These are phyloP conservation scores for Petaurus breviceps DNA, from an alignment of 2,113 vertebrate genomes.

Conservation along the genomic window DNA sequence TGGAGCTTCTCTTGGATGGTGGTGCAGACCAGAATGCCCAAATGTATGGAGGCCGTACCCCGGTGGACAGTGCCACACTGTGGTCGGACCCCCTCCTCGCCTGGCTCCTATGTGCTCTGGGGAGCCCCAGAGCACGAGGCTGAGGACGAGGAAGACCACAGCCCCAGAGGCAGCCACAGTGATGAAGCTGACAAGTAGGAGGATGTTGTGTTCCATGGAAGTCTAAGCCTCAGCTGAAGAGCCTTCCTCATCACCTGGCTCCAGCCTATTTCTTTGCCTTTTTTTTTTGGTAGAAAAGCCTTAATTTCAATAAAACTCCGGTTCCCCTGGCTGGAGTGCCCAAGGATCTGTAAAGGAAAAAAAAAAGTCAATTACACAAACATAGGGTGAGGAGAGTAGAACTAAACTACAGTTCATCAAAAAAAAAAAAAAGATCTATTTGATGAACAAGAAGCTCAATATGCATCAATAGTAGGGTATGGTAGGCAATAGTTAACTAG, in stretches of 20 bases:
- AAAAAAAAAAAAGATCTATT: no score
- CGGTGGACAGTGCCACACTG: constrained; percentile 83
- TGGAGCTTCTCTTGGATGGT: constrained; percentile 79
- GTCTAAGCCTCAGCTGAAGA: constrained; percentile 11
- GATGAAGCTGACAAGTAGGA: constrained; percentile 82
- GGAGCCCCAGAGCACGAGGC: constrained; percentile 81
- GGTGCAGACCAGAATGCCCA: constrained; percentile 80
- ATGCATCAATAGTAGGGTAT: no score
- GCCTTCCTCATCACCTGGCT: background rate
- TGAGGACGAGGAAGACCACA: constrained; percentile 72
- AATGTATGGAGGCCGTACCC: constrained; percentile 85
- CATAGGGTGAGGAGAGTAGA: background rate
- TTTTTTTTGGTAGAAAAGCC: constrained; percentile 49
- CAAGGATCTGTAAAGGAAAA: background rate
- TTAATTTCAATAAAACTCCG: constrained; percentile 62
- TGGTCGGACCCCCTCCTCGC: constrained; percentile 79
- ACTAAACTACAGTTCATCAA: background rate
- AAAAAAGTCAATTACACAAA: no score
- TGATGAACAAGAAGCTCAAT: no score
- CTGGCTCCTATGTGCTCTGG: constrained; percentile 78
- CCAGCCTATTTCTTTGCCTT: constrained; percentile 13
- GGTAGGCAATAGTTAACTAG: no score
- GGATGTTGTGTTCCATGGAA: constrained; percentile 86
- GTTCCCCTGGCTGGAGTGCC: background rate
- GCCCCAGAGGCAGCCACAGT: constrained; percentile 48